A percentile compares a stretch with the other conserved stretches of the same genome.
Evolutionary conservation across 2,113 vertebrate species (phyloP).

Genomic region (Strigops habroptila): DNA sequence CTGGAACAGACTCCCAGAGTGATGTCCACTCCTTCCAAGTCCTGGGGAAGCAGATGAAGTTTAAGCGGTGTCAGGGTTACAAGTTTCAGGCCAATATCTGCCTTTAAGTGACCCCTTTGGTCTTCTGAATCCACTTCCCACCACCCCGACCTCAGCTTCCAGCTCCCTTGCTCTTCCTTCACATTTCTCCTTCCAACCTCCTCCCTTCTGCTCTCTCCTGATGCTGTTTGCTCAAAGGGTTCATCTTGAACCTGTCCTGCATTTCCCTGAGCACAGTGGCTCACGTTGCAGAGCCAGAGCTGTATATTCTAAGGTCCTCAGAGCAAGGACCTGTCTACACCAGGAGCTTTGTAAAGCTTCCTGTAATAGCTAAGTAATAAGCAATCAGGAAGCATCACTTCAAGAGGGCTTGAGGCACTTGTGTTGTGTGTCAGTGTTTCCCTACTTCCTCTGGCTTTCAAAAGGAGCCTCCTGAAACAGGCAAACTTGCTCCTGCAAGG

Average conservation of each 20-base stretch:
- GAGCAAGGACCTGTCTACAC: not conserved
- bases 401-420: not conserved
- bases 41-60: conserved; percentile 70
- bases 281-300: not conserved
- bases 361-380: not conserved
- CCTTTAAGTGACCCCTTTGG: not conserved
- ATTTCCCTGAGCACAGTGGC: not conserved
- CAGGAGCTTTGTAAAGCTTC: not conserved
- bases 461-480: not conserved
- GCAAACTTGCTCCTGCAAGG: not conserved
- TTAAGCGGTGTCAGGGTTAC: not conserved
- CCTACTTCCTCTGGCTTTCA: not conserved
- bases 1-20: conserved; percentile 94
- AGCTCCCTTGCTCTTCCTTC: not conserved
- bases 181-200: not conserved
- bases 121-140: not conserved
- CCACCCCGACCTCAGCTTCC: not conserved
- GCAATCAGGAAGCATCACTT: not conserved
- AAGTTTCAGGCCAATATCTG: not conserved
- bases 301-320: not conserved
- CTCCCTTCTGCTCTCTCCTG: not conserved
- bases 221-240: not conserved
- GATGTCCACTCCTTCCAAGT: conserved; percentile 95
- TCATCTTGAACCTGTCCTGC: not conserved
- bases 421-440: not conserved